Evolutionary conservation across 2,113 vertebrate genomes (phyloP), one percentile per base, ranked within the genome.

Genomic region (Ploceus nigricollis): DNA sequence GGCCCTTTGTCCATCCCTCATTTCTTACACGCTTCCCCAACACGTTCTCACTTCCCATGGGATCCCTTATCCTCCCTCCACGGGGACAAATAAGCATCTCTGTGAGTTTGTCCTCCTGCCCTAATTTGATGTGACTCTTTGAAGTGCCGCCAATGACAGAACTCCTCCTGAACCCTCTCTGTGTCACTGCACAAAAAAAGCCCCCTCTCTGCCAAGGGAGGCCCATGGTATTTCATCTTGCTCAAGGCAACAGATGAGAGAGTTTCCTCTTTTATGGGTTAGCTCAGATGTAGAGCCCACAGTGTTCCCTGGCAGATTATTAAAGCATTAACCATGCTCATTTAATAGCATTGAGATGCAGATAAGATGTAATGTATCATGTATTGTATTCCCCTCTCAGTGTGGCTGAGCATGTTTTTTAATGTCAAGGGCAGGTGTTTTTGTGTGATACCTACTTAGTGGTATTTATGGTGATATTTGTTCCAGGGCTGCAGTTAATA

Each of bases 381-480:
- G 75, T 17, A 44, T 65, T 94, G 54, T 88, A 44, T 33, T 64
- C 64, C 47, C 35, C 42, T 33, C 44, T 71, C 80, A 23, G 28
- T 58, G 90, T 57, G 51, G 54, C 63, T 91, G 79, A 86, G 79
- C 82, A 45, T 68, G 40, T 20, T 87, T 90, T 77, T n/a, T 90
- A 85, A 86, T 82, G 80, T 96, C 88, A 94, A 90, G 58, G 72
- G 91, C 82, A 93, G 58, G 68, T 94, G 76, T 77, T 94, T 89
- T 50, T 65, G 47, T 82, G 80, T 80, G 94, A 76, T 96, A 91
- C 58, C 69, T 85, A 58, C 82, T 95, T 87, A 68, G 92, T 47
- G 90, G 87, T 84, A 95, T 95, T 95, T 94, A 83, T 40, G 37
- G 91, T 87, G 87, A 82, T 84, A 89, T 96, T 95, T 89, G 88